These are phyloP conservation scores for Omphaloscelis lunosa DNA, from an alignment of 2,888 invertebrate species.

Conservation along the genomic window DNA sequence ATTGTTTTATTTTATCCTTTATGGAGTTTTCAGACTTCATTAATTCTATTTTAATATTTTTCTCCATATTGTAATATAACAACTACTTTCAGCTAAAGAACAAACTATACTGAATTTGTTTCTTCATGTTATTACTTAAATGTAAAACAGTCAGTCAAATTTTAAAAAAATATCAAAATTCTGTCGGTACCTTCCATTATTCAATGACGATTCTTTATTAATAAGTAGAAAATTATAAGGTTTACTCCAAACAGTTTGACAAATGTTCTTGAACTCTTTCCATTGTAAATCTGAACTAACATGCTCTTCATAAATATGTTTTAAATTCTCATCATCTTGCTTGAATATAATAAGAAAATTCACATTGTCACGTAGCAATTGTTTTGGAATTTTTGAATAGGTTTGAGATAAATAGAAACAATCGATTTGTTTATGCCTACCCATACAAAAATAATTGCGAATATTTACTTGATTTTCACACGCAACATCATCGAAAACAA, in stretches of 20 bases:
- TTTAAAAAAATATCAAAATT: not conserved
- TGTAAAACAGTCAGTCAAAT: not conserved
- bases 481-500: too few relatives aligned
- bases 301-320: too few relatives aligned
- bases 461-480: too few relatives aligned
- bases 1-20: not conserved
- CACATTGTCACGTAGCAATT: too few relatives aligned
- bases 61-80: not conserved
- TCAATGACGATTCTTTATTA: not conserved
- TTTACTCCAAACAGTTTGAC: not conserved
- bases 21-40: not conserved
- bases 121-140: not conserved
- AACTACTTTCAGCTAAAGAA: not conserved
- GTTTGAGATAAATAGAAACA: too few relatives aligned
- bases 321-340: too few relatives aligned
- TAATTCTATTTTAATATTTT: conserved; percentile 13
- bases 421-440: too few relatives aligned
- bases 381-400: too few relatives aligned
- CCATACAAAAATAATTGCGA: too few relatives aligned
- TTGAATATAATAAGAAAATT: too few relatives aligned
- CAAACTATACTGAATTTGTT: not conserved
- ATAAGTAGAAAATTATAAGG: not conserved
- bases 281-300: too few relatives aligned
- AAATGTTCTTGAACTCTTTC: not conserved
- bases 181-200: not conserved